Evolutionary conservation across 1,140 invertebrate genomes (phyloP).

Genomic region (Ganaspis sp.): DNA sequence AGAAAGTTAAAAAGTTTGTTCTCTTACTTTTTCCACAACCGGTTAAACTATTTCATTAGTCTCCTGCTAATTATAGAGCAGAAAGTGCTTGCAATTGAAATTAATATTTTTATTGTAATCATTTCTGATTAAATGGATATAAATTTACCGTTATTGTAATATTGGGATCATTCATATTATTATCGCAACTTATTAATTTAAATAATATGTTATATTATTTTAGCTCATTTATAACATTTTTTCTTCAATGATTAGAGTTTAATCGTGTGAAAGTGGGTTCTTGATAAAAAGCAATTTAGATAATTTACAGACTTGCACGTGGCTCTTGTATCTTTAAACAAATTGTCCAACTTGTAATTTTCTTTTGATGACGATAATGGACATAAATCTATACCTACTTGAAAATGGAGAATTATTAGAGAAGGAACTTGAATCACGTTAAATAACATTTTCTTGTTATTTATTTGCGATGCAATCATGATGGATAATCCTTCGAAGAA

Average conservation of each 20-base stretch:
- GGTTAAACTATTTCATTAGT: conserved; percentile 9
- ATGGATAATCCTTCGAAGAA: conserved; percentile 3
- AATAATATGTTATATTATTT: background rate
- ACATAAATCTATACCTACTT: conserved; percentile 3
- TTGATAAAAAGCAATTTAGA: conserved; percentile 8
- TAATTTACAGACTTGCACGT: conserved; percentile 13
- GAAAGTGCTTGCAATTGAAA: conserved; percentile 1
- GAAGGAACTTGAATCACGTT: background rate
- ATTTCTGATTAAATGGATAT: background rate
- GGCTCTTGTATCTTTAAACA: background rate
- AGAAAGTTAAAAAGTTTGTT: background rate
- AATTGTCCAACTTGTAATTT: conserved; percentile 17
- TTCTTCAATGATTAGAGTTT: background rate
- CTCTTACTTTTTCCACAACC: background rate
- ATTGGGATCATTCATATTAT: conserved; percentile 6
- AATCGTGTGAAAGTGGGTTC: conserved; percentile 9
- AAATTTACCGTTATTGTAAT: conserved; percentile 9
- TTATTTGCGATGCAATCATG: conserved; percentile 17
- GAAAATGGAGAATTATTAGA: background rate
- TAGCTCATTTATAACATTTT: background rate
- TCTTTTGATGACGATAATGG: background rate
- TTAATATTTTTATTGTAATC: conserved; percentile 11
- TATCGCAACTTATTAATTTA: background rate
- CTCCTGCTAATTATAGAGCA: background rate
- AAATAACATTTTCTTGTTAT: conserved; percentile 21